Base-by-base conservation (phyloP, 2,113 vertebrate genomes). In the Malurus alboscapulatus region DNA sequence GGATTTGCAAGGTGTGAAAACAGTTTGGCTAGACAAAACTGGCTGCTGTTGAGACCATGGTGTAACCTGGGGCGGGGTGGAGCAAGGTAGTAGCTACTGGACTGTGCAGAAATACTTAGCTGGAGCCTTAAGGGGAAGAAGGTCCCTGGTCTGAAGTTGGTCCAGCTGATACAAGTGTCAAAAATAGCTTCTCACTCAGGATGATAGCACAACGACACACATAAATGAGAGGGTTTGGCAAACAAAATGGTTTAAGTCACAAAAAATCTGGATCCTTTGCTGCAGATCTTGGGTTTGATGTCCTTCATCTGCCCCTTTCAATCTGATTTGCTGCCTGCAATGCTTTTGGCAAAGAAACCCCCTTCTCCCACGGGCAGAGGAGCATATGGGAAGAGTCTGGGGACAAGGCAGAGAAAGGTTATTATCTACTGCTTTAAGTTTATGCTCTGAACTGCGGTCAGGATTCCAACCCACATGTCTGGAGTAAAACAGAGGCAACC, bases 121-220 rank as follows among this genome's bases (percentile, higher is more conserved):
- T 71, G 20, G 29, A 20, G 11, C 24, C 48, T 3, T 3, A 15
- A 67, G 14, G 21, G 8, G 29, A 75, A 69, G 22, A 69, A 29
- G 5, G 17, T 25, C 27, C 7, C 17, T 27, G 4, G 12, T 26
- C 30, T 40, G 42, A 13, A 73, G 61, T 4, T 62, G 42, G 25
- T 11, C 26, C 42, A 72, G 38, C 22, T 34, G 13, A 20, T 26
- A 0, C 0, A 88, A 47, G 14, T 12, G 13, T 71, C 73, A 81
- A 29, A 77, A 75, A 27, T 5, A 6, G 6, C 53, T 84, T 91
- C 48, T 57, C 5, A 1, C 14, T 59, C 30, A 61, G 10, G 4
- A 14, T 51, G 47, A 73, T 75, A 78, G 4, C 0, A 0, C 0
- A 0, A 42, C 3, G 12, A 9, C 9, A 58, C 4, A 38, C 14